Base-by-base conservation (phyloP, 53 echinoderm and acorn worm species). In the Echinometra lucunter region DNA sequence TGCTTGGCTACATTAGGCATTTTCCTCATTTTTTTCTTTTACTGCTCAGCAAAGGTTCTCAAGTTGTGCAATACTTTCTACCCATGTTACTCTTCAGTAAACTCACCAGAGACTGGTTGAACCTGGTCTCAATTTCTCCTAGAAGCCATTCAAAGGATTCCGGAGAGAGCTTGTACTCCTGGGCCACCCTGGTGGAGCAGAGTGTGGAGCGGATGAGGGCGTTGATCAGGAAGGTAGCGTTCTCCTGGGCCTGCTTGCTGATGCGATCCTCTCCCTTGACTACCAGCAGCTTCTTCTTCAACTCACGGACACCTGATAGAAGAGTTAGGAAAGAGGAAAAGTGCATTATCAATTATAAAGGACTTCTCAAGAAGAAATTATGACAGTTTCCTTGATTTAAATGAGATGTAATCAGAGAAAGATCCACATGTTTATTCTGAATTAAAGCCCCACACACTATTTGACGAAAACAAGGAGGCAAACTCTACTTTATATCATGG, bases 121-220 rank as follows among this genome's bases (percentile, higher is more conserved):
- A 98, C 75, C 98, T 56, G 4, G 99, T 98, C 94, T 98, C 99
- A 49, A 98, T 96, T 95, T 98, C 99, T 90, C 99, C 99, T 37
- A 98, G 96, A 45, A 98, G 93, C 99, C 99, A 98, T 58, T 98
- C 99, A 83, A 98, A 98, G 45, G 99, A 95, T 87, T 97, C 99
- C 0, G 89, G 88, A 18, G 99, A 97, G 91, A 98, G 60, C 94
- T 97, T 97, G 92, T 97, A 95, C 88, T 98, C 98, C 38, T 96
- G 94, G 66, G 96, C 97, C 58, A 97, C 97, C 5, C 97, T 91
- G 34, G 94, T 89, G 42, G 97, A 85, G 88, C 97, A 97, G 44
- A 98, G 97, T 9, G 99, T 97, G 57, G 99, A 98, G 45, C 99
- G 97, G 92, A 98, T 74, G 27, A 98, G 95, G 69, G 95, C 91